Percentiles rank a stretch among this genome's conserved stretches.
These are phyloP conservation scores for Tapirus indicus DNA, from an alignment of 2,797 vertebrate genomes.

Conservation along the genomic window DNA sequence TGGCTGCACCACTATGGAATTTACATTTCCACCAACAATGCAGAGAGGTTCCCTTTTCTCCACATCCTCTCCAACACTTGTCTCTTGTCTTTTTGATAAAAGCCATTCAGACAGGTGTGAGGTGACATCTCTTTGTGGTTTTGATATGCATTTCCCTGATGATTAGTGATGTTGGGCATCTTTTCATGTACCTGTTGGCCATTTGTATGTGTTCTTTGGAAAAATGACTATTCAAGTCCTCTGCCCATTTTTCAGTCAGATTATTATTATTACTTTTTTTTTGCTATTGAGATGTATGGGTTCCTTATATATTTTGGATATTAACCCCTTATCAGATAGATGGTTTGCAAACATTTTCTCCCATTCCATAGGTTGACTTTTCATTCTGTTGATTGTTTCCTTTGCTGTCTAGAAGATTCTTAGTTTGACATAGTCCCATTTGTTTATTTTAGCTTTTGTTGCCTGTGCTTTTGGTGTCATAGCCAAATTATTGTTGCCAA, in stretches of 20 bases:
- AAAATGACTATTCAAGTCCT: neutral
- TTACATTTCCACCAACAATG: neutral
- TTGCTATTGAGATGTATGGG: neutral
- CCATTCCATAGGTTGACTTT: neutral
- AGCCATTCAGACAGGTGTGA: neutral
- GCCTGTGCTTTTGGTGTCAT: neutral
- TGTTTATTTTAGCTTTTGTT: neutral
- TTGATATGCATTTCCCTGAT: neutral
- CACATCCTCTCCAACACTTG: neutral
- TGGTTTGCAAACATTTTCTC: neutral
- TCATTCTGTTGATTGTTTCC: neutral
- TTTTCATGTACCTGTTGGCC: neutral
- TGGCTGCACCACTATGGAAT: neutral
- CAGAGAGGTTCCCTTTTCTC: neutral
- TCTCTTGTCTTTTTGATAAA: neutral
- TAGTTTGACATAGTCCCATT: neutral
- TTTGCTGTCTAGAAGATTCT: neutral
- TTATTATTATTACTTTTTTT: neutral
- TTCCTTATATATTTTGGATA: neutral
- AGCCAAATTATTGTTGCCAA: neutral
- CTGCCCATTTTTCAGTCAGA: neutral
- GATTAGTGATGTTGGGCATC: neutral
- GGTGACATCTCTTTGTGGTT: neutral
- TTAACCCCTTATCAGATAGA: neutral
- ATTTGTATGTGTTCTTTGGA: neutral